Base-by-base conservation (phyloP, 2,888 invertebrate species). In the Gymnocheta viridis region DNA sequence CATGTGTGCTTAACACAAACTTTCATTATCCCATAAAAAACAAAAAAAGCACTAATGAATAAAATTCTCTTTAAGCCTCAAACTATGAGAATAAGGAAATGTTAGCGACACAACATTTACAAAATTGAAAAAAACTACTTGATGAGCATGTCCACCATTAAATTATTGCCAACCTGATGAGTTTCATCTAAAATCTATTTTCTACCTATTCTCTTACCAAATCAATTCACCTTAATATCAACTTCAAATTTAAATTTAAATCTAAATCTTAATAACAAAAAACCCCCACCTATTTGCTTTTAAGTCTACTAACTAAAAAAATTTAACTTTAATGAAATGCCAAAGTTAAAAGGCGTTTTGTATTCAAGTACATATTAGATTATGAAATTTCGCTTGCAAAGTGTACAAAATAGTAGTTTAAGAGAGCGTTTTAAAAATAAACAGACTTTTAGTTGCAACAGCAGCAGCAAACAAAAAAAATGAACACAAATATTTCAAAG, bases 321-420 rank as follows among this genome's bases (percentile, higher is more conserved):
- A 51, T 74, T 54, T 47, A 77, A 67, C 19, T 67, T 76, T 38
- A 66, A 17, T 58, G 14, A 82, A 86, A 86, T 86, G 85, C 83
- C 86, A 86, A 80, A 86, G 85, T 85, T 86, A 83, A 82, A 80
- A 83, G 79, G 79, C 82, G 51, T 66, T 79, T 69, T 49, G 56
- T 58, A 47, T 64, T 76, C 54, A 54, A 58, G 56, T 74, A 44
- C 60, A 10, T 17, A 56, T 29, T 29, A 29, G 29, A 56, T 81
- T 81, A 54, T 80, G 79, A 66, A 83, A 74, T 38, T 54, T 51
- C 54, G n/a, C 35, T 47, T 44, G 49, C 67, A 76, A 54, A 70
- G 49, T 54, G 73, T 51, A 29, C 27, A 58, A 35, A 35, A 14
- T 1, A 44, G 38, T 24, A 41, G 64, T 49, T 74, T 24, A 14